phyloP scores from a whole-genome alignment of 2,113 vertebrate genomes.

The Gobius niger region DNA sequence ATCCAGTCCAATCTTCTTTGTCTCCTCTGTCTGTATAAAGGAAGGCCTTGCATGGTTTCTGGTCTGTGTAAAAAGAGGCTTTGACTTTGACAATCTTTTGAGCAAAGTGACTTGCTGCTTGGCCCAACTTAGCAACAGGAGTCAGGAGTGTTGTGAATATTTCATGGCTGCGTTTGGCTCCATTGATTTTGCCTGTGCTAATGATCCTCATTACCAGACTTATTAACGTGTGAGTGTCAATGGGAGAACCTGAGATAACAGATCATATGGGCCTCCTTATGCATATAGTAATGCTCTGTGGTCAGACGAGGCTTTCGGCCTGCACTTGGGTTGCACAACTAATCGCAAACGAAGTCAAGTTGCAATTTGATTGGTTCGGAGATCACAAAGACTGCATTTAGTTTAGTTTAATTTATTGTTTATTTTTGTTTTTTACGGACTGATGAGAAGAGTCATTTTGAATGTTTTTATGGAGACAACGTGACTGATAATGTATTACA shows the following conservation, averaged over 20 bases:
- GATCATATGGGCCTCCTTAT: constrained; percentile 52
- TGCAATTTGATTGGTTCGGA: too few species aligned
- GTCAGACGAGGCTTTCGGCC: constrained; percentile 28
- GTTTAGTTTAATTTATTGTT: too few species aligned
- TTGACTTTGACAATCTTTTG: constrained; percentile 2
- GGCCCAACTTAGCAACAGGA: constrained; percentile 32
- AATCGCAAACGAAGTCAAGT: too few species aligned
- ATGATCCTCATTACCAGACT: constrained; percentile 78
- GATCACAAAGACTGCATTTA: too few species aligned
- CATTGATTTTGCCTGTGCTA: constrained; percentile 75
- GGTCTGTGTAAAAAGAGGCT: background rate
- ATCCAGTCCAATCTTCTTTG: background rate
- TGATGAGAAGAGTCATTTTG: too few species aligned
- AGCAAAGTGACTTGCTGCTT: constrained; percentile 31
- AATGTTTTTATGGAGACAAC: too few species aligned
- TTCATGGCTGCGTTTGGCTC: constrained; percentile 70
- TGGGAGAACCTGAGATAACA: constrained; percentile 51
- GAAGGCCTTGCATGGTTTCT: background rate
- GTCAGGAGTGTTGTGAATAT: constrained; percentile 63
- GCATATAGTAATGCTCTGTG: constrained; percentile 14
- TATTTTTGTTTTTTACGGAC: too few species aligned
- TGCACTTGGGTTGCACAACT: constrained; percentile 28
- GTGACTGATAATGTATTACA: too few species aligned
- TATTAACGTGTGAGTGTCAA: constrained; percentile 68
- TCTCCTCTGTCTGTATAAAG: background rate